Evolutionary conservation across 2,888 invertebrate genomes (phyloP).

Genomic region (Drosophila hamatofila): DNA sequence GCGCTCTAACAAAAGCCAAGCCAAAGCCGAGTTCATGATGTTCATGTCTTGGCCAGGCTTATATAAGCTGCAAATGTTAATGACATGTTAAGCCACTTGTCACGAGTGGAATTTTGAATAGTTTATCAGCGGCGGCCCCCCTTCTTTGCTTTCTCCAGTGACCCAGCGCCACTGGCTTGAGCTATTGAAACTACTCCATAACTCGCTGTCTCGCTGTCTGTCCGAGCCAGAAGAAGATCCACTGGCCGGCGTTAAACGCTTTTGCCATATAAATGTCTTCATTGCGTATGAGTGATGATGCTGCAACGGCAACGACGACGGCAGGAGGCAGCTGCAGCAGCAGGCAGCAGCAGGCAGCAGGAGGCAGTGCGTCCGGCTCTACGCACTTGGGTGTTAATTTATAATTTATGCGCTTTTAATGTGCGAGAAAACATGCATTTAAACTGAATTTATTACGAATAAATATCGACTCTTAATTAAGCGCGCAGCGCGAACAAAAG

Average conservation of each 20-base stretch:
- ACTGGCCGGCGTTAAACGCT: slow-evolving; percentile 69
- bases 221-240: slow-evolving; percentile 55
- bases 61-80: not conserved
- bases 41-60: slow-evolving; percentile 1
- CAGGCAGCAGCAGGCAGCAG: not conserved
- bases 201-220: slow-evolving; percentile 18
- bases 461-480: slow-evolving; percentile 73
- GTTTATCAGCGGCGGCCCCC: not conserved
- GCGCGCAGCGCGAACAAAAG: slow-evolving; percentile 37
- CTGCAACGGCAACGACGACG: slow-evolving; percentile 16
- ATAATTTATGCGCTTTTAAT: slow-evolving; percentile 81
- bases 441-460: slow-evolving; percentile 79
- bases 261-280: slow-evolving; percentile 81
- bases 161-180: slow-evolving; percentile 10
- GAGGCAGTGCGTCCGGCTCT: slow-evolving; percentile 8
- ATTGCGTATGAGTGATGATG: slow-evolving; percentile 81
- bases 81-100: not conserved
- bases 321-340: too few relatives aligned
- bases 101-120: not conserved
- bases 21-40: not conserved
- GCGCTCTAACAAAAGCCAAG: not conserved
- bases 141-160: not conserved
- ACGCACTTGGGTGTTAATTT: slow-evolving; percentile 82
- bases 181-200: slow-evolving; percentile 43
- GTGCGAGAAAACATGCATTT: slow-evolving; percentile 81